These are phyloP conservation scores for Pristionchus japonicus DNA, from an alignment of 2,888 invertebrate species.

Conservation along the genomic window DNA sequence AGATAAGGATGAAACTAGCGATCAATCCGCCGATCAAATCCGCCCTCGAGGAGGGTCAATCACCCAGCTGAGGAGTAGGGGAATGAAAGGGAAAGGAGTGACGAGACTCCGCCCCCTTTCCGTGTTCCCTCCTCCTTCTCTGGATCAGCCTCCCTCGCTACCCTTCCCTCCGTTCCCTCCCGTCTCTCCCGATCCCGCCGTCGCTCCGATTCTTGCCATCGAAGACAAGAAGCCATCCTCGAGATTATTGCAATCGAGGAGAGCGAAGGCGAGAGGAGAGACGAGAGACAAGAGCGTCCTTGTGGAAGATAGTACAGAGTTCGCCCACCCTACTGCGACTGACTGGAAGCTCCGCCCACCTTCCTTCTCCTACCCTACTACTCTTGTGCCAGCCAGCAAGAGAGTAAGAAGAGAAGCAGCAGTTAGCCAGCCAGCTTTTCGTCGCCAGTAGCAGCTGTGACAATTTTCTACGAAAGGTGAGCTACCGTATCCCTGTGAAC, in stretches of 20 bases:
- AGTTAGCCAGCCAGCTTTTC: not conserved
- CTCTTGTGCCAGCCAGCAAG: not conserved
- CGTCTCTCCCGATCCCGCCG: not conserved
- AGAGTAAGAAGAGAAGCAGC: conserved; percentile 27
- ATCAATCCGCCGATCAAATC: not conserved
- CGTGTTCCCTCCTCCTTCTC: not conserved
- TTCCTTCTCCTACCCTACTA: not conserved
- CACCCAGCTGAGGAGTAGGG: not conserved
- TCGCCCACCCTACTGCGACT: not conserved
- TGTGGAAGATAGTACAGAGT: conserved; percentile 32
- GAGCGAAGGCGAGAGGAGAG: not conserved
- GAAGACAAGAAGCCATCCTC: conserved; percentile 14
- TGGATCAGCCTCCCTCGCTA: not conserved
- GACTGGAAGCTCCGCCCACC: conserved; percentile 1
- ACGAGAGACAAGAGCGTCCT: not conserved
- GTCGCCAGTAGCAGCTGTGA: not conserved
- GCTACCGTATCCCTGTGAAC: not conserved
- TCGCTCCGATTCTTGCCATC: conserved; percentile 6
- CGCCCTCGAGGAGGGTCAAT: conserved; percentile 2
- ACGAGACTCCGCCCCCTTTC: not conserved
- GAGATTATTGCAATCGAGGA: not conserved
- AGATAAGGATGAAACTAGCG: not conserved
- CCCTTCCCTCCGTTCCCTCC: not conserved
- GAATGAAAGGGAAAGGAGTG: not conserved
- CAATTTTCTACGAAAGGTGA: not conserved